Evolutionary conservation across 2,113 vertebrate genomes (phyloP).

Genomic region (Jaculus jaculus): DNA sequence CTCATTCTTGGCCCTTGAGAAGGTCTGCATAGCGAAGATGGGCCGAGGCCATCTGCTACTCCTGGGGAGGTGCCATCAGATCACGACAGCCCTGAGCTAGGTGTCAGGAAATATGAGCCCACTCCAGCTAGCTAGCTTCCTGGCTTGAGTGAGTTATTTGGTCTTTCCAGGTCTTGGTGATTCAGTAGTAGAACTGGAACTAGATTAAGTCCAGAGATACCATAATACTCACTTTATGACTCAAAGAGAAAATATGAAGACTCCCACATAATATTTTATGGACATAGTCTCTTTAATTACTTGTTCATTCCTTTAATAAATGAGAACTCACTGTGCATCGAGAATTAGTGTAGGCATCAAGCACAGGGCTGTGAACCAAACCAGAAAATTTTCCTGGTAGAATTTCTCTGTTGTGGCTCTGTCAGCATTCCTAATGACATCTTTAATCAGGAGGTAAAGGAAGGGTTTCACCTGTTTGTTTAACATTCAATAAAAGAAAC

Average conservation of each 20-base stretch:
- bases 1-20: slow-evolving; percentile 51
- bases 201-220: neutral
- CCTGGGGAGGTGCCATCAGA: slow-evolving; percentile 29
- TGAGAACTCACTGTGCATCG: neutral
- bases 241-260: neutral
- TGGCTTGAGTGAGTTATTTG: neutral
- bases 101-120: slow-evolving; percentile 29
- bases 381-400: neutral
- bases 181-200: slow-evolving; percentile 6
- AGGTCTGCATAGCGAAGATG: slow-evolving; percentile 32
- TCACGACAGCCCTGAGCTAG: neutral
- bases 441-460: slow-evolving; percentile 8
- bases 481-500: neutral
- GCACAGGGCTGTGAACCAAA: neutral
- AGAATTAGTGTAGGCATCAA: neutral
- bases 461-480: neutral
- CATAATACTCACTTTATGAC: neutral
- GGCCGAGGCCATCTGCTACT: slow-evolving; percentile 50
- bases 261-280: slow-evolving; percentile 21
- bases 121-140: neutral
- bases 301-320: slow-evolving; percentile 36
- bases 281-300: neutral
- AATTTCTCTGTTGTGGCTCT: neutral
- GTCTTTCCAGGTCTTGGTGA: neutral
- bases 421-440: neutral